A percentile compares a stretch with the other conserved stretches of the same genome.
phyloP scores from a whole-genome alignment of 2,888 invertebrate genomes.

The Cosmorhoe ocellata region DNA sequence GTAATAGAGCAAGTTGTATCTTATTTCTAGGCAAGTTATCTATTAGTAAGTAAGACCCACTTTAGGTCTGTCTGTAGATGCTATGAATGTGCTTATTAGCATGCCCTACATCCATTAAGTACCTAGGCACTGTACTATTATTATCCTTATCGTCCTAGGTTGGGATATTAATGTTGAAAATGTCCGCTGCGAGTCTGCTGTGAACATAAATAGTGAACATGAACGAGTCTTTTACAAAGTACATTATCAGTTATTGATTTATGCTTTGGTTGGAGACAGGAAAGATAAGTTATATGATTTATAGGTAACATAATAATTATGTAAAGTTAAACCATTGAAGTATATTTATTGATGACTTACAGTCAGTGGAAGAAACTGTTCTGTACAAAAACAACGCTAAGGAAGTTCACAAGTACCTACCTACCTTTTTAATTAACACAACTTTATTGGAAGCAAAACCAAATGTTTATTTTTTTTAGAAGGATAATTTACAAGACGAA shows the following conservation, averaged over 20 bases:
- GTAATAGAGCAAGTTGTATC: conserved; percentile 4
- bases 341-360: too few species aligned
- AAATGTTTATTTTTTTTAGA: too few species aligned
- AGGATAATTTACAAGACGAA: too few species aligned
- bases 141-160: background rate
- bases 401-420: too few species aligned
- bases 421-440: too few species aligned
- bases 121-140: background rate
- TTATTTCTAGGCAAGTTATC: conserved; percentile 4
- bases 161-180: background rate
- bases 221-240: conserved; percentile 3
- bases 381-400: too few species aligned
- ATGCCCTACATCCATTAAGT: conserved; percentile 4
- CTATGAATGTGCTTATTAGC: conserved; percentile 1
- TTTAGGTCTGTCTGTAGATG: background rate
- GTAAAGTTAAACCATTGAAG: too few species aligned
- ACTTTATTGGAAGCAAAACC: too few species aligned
- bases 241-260: conserved; percentile 6
- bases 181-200: background rate
- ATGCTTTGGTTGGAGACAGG: conserved; percentile 9
- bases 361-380: too few species aligned
- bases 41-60: conserved; percentile 7
- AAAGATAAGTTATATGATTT: background rate
- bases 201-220: background rate
- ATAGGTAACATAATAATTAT: background rate